These are phyloP conservation scores for Fulica atra DNA, from an alignment of 2,113 vertebrate species.

Conservation along the genomic window DNA sequence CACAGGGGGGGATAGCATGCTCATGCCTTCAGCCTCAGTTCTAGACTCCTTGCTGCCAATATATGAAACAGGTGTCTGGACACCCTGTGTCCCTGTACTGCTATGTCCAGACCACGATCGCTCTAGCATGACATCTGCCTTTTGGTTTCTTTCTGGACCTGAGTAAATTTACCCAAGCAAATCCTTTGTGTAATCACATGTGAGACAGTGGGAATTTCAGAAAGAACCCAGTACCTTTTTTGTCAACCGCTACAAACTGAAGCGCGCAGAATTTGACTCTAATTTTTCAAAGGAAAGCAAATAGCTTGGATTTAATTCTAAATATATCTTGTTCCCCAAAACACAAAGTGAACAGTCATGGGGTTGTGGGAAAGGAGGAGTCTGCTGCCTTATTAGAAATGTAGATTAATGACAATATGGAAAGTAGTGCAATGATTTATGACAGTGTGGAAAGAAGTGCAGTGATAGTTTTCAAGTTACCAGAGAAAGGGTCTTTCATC, in stretches of 20 bases:
- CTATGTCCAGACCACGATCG: background rate
- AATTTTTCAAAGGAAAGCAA: constrained; percentile 38
- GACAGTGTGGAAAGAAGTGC: background rate
- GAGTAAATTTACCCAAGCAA: background rate
- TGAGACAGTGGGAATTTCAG: background rate
- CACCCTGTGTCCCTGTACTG: background rate
- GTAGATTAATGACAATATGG: constrained; percentile 31
- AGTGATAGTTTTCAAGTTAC: background rate
- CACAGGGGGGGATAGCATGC: background rate
- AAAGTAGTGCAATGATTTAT: constrained; percentile 11
- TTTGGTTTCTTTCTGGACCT: background rate
- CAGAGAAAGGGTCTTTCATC: background rate
- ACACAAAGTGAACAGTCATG: background rate
- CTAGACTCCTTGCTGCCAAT: background rate
- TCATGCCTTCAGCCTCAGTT: background rate
- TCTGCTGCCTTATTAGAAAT: constrained; percentile 45
- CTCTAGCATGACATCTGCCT: background rate
- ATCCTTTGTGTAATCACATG: background rate
- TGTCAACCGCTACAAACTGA: constrained; percentile 7
- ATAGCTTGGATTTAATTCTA: constrained; percentile 38
- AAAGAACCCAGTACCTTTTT: background rate
- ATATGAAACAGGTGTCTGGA: background rate
- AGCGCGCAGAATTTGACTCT: background rate
- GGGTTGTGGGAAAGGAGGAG: background rate
- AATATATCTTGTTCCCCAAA: constrained; percentile 11